Evolutionary conservation across 2,113 vertebrate genomes (phyloP).

Genomic region (Brachyhypopomus gauderio): DNA sequence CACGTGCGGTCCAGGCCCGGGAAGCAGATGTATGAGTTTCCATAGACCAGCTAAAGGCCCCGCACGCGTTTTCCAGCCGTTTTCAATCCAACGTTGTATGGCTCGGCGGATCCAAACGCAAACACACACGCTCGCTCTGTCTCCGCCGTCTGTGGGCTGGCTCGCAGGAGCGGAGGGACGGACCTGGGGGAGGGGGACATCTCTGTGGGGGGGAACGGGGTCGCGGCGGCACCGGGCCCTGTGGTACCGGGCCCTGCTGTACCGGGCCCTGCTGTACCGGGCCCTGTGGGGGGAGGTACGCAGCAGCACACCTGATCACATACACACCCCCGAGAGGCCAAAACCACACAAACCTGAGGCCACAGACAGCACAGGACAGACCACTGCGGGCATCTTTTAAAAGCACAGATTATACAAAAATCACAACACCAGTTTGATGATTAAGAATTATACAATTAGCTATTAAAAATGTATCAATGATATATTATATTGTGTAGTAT

Average conservation of each 20-base stretch:
- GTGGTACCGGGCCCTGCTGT: constrained; percentile 29
- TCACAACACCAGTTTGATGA: background rate
- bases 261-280: constrained; percentile 12
- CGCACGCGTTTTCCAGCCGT: background rate
- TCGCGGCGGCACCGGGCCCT: constrained; percentile 31
- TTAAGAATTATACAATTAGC: background rate
- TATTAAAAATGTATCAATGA: too few species aligned
- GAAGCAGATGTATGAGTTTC: background rate
- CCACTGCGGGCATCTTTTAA: constrained; percentile 54
- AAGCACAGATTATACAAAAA: constrained; percentile 19
- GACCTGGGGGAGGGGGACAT: constrained; percentile 34
- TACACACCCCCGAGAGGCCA: constrained; percentile 50
- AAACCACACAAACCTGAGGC: constrained; percentile 45
- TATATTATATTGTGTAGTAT: too few species aligned
- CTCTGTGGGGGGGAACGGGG: constrained; percentile 7
- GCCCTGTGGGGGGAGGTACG: constrained; percentile 30
- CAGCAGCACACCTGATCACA: constrained; percentile 58
- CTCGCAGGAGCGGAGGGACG: constrained; percentile 17
- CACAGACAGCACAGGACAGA: constrained; percentile 57
- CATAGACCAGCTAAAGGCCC: background rate
- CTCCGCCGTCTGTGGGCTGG: constrained; percentile 16
- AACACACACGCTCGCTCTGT: background rate
- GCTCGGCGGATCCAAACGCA: background rate
- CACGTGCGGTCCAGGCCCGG: background rate
- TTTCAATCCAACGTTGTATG: background rate